A percentile compares a stretch with the other conserved stretches of the same genome.
Conservation (phyloP, 2,888 invertebrate species). For the Patella pellucida region DNA sequence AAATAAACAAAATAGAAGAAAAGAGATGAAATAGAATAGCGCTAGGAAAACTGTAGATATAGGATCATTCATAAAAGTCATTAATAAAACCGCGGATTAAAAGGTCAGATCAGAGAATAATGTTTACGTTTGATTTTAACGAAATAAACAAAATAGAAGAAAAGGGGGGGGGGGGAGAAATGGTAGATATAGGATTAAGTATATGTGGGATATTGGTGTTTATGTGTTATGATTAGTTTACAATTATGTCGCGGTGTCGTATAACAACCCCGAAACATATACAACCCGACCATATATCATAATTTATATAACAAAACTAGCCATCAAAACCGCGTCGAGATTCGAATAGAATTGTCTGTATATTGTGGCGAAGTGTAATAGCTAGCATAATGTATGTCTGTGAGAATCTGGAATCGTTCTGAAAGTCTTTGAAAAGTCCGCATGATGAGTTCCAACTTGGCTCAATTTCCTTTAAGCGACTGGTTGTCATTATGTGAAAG, state of each 20-base stretch:
- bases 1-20: too few species aligned
- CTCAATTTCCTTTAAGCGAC: slow-evolving; percentile 2
- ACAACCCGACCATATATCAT: neutral
- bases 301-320: neutral
- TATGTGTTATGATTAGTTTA: neutral
- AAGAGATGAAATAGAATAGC: too few species aligned
- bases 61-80: too few species aligned
- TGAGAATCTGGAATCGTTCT: neutral
- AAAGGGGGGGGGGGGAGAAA: too few species aligned
- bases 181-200: too few species aligned
- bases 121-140: too few species aligned
- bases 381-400: slow-evolving; percentile 1
- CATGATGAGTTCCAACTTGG: slow-evolving; percentile 7
- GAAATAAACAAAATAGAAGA: too few species aligned
- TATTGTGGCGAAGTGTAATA: neutral
- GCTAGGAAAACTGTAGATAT: too few species aligned
- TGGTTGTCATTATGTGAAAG: neutral
- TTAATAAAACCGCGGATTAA: too few species aligned
- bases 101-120: too few species aligned
- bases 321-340: neutral
- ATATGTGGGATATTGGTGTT: too few species aligned
- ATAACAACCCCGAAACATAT: neutral
- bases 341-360: neutral
- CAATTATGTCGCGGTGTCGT: neutral
- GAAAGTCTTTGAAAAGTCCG: neutral